Evolutionary conservation across 2,797 vertebrate genomes (phyloP), one percentile per base, ranked within the genome.

Genomic region (Morus bassanus): DNA sequence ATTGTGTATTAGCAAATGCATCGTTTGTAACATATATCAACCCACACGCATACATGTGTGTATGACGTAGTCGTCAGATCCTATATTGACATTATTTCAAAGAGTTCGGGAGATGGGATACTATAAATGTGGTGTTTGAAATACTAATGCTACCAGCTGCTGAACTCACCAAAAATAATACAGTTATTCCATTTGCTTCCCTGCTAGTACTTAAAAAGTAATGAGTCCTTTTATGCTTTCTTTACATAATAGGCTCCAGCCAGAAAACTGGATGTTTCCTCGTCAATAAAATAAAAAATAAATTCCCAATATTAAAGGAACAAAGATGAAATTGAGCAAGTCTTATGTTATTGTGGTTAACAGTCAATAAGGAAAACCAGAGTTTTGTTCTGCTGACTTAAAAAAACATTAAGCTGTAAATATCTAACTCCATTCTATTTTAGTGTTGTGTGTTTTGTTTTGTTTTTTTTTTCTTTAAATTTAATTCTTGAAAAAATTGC

Each of bases 151-250:
- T 96, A 94, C 95, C 94, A 80, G 94, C 96, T 97, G 76, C 85
- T 89, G 74, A 85, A 86, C 91, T 96, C 77, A 83, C 85, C 9
- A 8, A 94, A 96, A 97, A 95, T 89, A 95, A 94, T 88, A 95
- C 73, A 92, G 85, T 74, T 85, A 93, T 77, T 95, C 95, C 18
- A 5, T 93, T 96, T 89, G 48, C 77, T 96, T 96, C 88, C 95
- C 93, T 96, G 95, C 79, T 93, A 96, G 87, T 97, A 94, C 96
- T 98, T 98, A 98, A 94, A 96, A 92, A 96, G 93, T 94, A 97
- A 95, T 94, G 92, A 97, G 80, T 96, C 94, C 95, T 97, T 97
- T 97, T 95, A 96, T 96, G 96, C 95, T 96, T 97, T 97, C 96
- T 98, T 98, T 97, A 97, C 89, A 95, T 93, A 95, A 96, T 93